phyloP scores from a whole-genome alignment of 2,888 invertebrate genomes.

The Zygaena filipendulae region DNA sequence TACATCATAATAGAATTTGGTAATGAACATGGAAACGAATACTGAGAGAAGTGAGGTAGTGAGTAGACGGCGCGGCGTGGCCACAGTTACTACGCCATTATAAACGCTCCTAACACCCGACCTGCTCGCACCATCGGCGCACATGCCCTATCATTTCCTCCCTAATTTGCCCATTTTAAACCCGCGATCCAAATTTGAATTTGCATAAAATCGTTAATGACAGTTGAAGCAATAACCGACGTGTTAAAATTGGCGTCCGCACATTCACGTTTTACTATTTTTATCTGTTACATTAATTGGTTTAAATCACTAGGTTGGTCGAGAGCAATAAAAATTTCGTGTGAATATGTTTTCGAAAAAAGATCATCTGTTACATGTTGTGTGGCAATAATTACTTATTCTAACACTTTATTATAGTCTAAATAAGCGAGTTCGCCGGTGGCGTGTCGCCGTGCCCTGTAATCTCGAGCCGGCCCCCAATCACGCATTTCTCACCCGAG shows the following conservation, averaged over 20 bases:
- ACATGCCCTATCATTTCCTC: constrained; percentile 51
- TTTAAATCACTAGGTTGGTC: too few relatives aligned
- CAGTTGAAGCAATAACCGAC: constrained; percentile 46
- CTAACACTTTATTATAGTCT: constrained; percentile 60
- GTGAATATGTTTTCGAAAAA: too few relatives aligned
- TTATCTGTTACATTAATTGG: too few relatives aligned
- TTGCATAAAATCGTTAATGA: constrained; percentile 63
- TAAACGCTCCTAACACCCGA: too few relatives aligned
- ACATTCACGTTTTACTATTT: too few relatives aligned
- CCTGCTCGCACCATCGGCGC: constrained; percentile 46
- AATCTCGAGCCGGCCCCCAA: constrained; percentile 62
- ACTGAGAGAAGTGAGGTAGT: too few relatives aligned
- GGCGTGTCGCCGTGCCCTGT: constrained; percentile 56
- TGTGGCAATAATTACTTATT: constrained; percentile 55
- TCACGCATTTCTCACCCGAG: constrained; percentile 66
- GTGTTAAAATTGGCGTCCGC: constrained; percentile 49
- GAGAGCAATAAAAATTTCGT: too few relatives aligned
- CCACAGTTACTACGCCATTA: too few relatives aligned
- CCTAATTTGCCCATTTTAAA: constrained; percentile 53
- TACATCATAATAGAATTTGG: too few relatives aligned
- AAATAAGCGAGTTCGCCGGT: constrained; percentile 57
- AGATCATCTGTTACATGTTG: constrained; percentile 18
- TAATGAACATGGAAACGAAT: too few relatives aligned
- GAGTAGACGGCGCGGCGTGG: too few relatives aligned
- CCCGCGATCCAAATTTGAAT: constrained; percentile 53